These are phyloP conservation scores for Cydia splendana DNA, from an alignment of 1,140 invertebrate genomes.

Conservation along the genomic window DNA sequence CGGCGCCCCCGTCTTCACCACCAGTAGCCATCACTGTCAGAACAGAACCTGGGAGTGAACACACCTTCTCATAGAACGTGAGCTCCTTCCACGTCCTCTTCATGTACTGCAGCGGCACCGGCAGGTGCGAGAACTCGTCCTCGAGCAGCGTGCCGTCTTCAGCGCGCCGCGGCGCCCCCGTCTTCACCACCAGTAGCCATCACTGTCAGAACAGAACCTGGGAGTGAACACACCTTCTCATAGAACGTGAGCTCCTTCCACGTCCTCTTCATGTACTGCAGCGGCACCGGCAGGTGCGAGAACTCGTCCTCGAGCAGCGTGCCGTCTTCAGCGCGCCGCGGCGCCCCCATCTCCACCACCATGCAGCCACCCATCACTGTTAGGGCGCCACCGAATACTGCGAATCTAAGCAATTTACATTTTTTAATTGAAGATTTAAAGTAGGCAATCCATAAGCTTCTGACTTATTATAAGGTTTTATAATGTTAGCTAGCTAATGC, in stretches of 20 bases:
- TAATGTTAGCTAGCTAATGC: too few species aligned
- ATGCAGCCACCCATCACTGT: conserved; percentile 76
- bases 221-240: conserved; percentile 81
- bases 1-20: too few species aligned
- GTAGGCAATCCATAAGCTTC: too few species aligned
- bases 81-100: conserved; percentile 87
- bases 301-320: conserved; percentile 91
- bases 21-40: too few species aligned
- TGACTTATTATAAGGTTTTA: too few species aligned
- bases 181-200: too few species aligned
- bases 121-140: conserved; percentile 72
- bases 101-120: conserved; percentile 66
- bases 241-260: conserved; percentile 89
- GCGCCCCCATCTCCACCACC: conserved; percentile 86
- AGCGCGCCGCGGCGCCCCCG: too few species aligned
- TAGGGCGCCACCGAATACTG: conserved; percentile 78
- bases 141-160: conserved; percentile 75
- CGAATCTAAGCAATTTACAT: conserved; percentile 72
- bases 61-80: conserved; percentile 88
- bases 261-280: conserved; percentile 87
- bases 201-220: too few species aligned
- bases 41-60: too few species aligned
- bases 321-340: conserved; percentile 87
- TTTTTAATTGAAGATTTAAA: too few species aligned
- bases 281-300: conserved; percentile 83